Base-by-base conservation (phyloP, 2,797 vertebrate species). In the Helostoma temminkii region DNA sequence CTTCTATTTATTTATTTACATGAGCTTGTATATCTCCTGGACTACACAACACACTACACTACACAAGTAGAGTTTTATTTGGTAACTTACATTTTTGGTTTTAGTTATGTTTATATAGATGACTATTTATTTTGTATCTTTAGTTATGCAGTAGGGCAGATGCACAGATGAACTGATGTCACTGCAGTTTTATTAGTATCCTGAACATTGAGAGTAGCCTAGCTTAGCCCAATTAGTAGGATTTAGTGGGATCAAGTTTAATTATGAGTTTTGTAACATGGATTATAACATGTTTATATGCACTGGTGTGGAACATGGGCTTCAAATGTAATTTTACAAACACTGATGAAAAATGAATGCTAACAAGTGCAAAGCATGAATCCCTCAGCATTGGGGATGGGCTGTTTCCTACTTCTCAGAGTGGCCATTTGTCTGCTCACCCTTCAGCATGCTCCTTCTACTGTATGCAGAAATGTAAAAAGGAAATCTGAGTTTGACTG, bases 311-410 rank as follows among this genome's bases (percentile, higher is more conserved):
- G 47, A 69, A 66, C 63, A 64, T 11, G 8, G 25, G 6, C 55
- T 74, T 46, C 57, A 47, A 55, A 59, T 65, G n/a, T 65, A 70
- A 70, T 41, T 55, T 34, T 59, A 30, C 42, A 54, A 49, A 63
- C 5, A 15, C 6, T 50, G 25, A 63, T 78, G 36, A 77, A 66
- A 79, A 65, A 75, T 59, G n/a, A 21, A 79, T 65, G 55, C 28
- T 70, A 76, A 76, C 71, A 68, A 80, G 52, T 48, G 59, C 55
- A 63, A 45, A 49, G 60, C 32, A 22, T 54, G 42, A 41, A 43
- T 80, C 65, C n/a, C 43, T 57, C 42, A 21, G 28, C 39, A 11
- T 16, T 5, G 24, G 26, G 47, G 52, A 32, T 41, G 57, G 18
- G 2, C 54, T 42, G 39, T 75, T 60, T 16, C 28, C 45, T 53